phyloP scores from a whole-genome alignment of 2,888 invertebrate genomes.

The Slavum lentiscoides region DNA sequence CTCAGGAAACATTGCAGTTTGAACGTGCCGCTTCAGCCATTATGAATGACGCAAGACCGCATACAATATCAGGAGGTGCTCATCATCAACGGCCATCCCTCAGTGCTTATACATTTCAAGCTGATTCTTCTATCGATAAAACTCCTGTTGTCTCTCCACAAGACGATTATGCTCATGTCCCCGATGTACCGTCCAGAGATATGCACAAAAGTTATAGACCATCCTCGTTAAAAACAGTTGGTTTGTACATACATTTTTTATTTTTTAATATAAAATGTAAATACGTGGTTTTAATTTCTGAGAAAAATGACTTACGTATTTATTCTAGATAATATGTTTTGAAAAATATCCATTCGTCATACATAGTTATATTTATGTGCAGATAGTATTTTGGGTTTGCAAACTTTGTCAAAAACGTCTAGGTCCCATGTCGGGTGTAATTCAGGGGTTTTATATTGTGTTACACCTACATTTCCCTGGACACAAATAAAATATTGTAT shows the following conservation, averaged over 20 bases:
- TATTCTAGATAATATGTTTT: no score
- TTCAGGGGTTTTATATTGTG: no score
- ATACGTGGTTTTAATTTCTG: background rate
- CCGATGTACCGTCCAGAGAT: slow-evolving; percentile 47
- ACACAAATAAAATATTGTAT: no score
- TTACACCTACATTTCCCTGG: no score
- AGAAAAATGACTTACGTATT: background rate
- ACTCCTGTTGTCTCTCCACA: slow-evolving; percentile 58
- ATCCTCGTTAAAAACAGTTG: slow-evolving; percentile 37
- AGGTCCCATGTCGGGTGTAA: no score
- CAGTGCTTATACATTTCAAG: slow-evolving; percentile 85
- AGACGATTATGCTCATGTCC: slow-evolving; percentile 55
- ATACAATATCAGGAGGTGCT: slow-evolving; percentile 85
- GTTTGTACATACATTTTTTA: slow-evolving; percentile 57
- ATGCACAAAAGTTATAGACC: slow-evolving; percentile 40
- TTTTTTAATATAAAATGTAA: slow-evolving; percentile 41
- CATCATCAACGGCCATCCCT: slow-evolving; percentile 70
- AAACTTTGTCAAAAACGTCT: no score
- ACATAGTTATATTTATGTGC: no score
- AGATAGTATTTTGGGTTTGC: no score
- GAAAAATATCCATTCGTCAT: no score
- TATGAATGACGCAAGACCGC: slow-evolving; percentile 79
- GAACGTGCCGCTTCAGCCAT: slow-evolving; percentile 74
- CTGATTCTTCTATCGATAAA: slow-evolving; percentile 61
- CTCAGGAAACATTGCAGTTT: slow-evolving; percentile 75